Conservation (phyloP, 2,113 vertebrate genomes). For the Odontophorus gujanensis region DNA sequence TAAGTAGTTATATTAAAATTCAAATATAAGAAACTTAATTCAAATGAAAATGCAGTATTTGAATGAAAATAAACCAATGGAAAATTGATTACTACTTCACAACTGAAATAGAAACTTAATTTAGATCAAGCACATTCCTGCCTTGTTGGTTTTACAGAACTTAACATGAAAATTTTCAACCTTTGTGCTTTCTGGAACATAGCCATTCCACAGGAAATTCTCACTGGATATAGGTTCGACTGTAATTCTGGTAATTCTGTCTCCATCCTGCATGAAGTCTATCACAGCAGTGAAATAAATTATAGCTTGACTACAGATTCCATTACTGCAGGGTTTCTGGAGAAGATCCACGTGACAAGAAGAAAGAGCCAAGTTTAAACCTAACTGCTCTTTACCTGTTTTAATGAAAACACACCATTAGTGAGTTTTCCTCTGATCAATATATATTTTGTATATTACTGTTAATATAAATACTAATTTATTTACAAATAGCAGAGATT, state of each 20-base stretch:
- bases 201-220: constrained; percentile 88
- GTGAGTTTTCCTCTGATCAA: neutral
- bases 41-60: neutral
- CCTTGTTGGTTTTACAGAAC: neutral
- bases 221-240: constrained; percentile 78
- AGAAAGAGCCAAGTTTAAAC: constrained; percentile 86
- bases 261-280: constrained; percentile 84
- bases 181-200: constrained; percentile 81
- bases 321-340: constrained; percentile 73
- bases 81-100: neutral
- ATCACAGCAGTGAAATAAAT: constrained; percentile 82
- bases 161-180: constrained; percentile 66
- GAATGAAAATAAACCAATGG: neutral
- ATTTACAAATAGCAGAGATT: neutral
- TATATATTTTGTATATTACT: neutral
- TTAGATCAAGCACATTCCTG: neutral
- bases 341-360: constrained; percentile 85
- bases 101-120: neutral
- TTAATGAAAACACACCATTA: constrained; percentile 25
- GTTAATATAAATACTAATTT: neutral
- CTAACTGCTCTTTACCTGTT: constrained; percentile 72
- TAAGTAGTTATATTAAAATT: neutral
- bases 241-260: constrained; percentile 80
- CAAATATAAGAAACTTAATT: neutral
- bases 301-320: constrained; percentile 78